Percentiles rank a stretch among this genome's conserved stretches.
Conservation (phyloP, 2,113 vertebrate species). For the Coptodon bakossiorum region DNA sequence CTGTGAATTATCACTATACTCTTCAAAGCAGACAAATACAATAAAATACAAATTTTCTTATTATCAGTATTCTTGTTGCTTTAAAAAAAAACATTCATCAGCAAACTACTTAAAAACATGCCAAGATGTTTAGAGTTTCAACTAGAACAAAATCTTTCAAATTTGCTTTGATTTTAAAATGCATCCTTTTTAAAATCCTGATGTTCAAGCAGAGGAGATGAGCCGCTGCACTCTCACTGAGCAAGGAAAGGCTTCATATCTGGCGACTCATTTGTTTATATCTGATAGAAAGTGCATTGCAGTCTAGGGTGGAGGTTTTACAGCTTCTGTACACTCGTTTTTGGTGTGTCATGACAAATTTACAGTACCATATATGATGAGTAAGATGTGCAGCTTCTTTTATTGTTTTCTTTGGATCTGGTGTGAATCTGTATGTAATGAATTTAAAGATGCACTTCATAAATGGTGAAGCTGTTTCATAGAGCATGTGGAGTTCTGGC, state of each 20-base stretch:
- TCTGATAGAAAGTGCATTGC: not conserved
- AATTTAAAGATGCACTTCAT: not conserved
- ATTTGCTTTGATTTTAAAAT: not conserved
- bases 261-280: rapidly evolving
- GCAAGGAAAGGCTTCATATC: not conserved
- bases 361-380: not conserved
- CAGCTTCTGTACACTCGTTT: not conserved
- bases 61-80: not conserved
- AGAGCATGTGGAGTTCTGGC: not conserved
- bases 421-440: not conserved
- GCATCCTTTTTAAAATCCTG: not conserved
- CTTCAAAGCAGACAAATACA: not conserved
- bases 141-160: rapidly evolving
- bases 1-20: not conserved
- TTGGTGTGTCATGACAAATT: not conserved
- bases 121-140: not conserved
- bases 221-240: not conserved
- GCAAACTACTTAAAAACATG: not conserved
- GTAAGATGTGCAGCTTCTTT: not conserved
- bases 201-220: not conserved
- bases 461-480: not conserved
- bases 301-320: not conserved
- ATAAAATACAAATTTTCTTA: not conserved
- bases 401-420: not conserved
- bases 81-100: not conserved